Conservation (phyloP, 2,888 invertebrate genomes). For the Cryptosula pallasiana region DNA sequence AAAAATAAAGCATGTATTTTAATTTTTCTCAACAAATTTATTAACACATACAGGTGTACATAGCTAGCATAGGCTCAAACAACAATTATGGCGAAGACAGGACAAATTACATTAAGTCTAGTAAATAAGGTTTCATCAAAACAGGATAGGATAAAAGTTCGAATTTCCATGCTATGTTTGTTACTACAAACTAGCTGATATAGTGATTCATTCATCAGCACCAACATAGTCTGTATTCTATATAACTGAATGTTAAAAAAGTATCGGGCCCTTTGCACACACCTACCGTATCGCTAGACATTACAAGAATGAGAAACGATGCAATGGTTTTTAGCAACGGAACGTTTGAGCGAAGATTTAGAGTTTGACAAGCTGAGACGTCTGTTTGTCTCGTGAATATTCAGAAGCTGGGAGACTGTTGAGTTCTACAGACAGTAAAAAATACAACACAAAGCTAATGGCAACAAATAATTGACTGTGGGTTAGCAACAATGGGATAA, state of each 20-base stretch:
- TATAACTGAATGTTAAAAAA: background rate
- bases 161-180: too few relatives aligned
- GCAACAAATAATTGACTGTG: background rate
- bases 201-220: too few relatives aligned
- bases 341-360: background rate
- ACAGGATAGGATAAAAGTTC: too few relatives aligned
- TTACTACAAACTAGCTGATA: too few relatives aligned
- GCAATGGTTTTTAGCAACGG: background rate
- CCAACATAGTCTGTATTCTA: too few relatives aligned
- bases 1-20: too few relatives aligned
- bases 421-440: slow-evolving; percentile 18
- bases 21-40: background rate
- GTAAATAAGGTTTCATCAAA: too few relatives aligned
- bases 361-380: background rate
- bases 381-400: background rate
- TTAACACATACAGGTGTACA: background rate
- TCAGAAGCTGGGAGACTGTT: background rate
- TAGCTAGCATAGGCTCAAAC: background rate
- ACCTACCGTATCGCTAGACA: background rate
- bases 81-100: background rate
- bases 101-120: too few relatives aligned
- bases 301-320: background rate
- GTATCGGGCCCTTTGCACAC: background rate
- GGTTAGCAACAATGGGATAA: background rate
- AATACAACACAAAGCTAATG: background rate